Evolutionary conservation across 1,140 invertebrate species (phyloP).

Genomic region (Schlechtendalia chinensis): DNA sequence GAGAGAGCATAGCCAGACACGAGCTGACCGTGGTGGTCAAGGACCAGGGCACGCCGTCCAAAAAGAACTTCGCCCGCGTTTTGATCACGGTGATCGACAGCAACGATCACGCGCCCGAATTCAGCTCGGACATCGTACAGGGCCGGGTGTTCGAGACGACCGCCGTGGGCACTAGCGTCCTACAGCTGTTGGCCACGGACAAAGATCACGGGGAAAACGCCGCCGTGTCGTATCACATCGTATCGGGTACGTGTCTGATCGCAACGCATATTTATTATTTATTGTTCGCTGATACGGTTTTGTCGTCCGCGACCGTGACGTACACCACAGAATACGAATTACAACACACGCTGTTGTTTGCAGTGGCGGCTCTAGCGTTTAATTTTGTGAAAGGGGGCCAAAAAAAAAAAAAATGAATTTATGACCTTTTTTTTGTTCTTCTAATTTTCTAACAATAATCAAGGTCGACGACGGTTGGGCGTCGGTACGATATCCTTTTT

Average conservation of each 20-base stretch:
- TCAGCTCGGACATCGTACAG: conserved; percentile 71
- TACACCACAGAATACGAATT: no score
- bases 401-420: no score
- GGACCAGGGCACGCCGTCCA: conserved; percentile 82
- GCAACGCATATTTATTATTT: conserved; percentile 4
- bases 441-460: no score
- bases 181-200: conserved; percentile 74
- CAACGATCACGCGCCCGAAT: conserved; percentile 86
- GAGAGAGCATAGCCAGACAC: conserved; percentile 78
- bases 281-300: no score
- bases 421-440: no score
- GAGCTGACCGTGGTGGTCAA: conserved; percentile 85
- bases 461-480: no score
- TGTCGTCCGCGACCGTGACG: no score
- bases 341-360: no score
- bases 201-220: conserved; percentile 80
- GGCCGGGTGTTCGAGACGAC: conserved; percentile 76
- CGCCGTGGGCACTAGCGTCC: conserved; percentile 68
- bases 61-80: conserved; percentile 80
- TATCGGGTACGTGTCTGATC: conserved; percentile 61
- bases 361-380: no score
- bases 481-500: no score
- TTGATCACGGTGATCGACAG: conserved; percentile 79
- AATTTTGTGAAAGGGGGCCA: no score
- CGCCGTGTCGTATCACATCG: conserved; percentile 74